A percentile compares a stretch with the other conserved stretches of the same genome.
These are phyloP conservation scores for Danio aesculapii DNA, from an alignment of 2,797 vertebrate species.

Conservation along the genomic window DNA sequence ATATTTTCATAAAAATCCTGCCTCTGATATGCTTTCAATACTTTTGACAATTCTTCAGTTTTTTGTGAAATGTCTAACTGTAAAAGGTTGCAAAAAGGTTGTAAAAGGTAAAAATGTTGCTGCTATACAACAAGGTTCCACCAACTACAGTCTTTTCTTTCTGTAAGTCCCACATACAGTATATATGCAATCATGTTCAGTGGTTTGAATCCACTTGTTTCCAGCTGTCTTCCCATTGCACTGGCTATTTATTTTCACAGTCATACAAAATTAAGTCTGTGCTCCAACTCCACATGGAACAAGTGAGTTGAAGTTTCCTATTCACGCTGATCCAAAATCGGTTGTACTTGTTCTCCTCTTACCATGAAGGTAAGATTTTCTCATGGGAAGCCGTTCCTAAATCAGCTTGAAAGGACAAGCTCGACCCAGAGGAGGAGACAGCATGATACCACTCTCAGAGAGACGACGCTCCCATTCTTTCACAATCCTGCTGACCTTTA, in stretches of 20 bases:
- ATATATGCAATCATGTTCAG: background rate
- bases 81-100: too few relatives aligned
- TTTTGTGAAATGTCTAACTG: too few relatives aligned
- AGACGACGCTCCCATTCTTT: constrained; percentile 22
- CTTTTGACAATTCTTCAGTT: too few relatives aligned
- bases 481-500: constrained; percentile 47
- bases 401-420: constrained; percentile 47
- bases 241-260: constrained; percentile 18
- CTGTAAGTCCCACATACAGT: too few relatives aligned
- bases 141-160: too few relatives aligned
- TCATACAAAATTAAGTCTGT: background rate
- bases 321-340: constrained; percentile 35
- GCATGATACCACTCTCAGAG: constrained; percentile 30
- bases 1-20: too few relatives aligned
- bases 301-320: background rate
- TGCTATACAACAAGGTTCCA: too few relatives aligned
- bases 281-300: constrained; percentile 3
- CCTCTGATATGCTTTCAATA: too few relatives aligned
- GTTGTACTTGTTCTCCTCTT: constrained; percentile 30
- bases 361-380: constrained; percentile 37
- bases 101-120: too few relatives aligned
- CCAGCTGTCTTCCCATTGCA: background rate
- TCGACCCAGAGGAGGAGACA: constrained; percentile 31
- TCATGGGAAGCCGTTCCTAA: constrained; percentile 28
- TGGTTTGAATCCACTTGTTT: background rate